Evolutionary conservation across 2,888 invertebrate species (phyloP), one percentile per base, ranked within the genome.

Genomic region (Capitulum mitella): DNA sequence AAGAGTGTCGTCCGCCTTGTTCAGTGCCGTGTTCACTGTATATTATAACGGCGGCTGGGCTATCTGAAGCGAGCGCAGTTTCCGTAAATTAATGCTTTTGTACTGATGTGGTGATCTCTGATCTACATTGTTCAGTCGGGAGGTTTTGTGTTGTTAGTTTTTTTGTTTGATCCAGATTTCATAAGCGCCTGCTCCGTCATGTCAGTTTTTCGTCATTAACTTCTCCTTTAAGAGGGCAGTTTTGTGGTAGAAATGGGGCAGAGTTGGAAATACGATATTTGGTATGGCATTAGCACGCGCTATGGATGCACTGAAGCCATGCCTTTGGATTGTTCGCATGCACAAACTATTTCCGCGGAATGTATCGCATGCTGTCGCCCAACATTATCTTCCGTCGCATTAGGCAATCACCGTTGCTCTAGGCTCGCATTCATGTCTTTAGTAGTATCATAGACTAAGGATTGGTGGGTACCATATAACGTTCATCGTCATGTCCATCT

Each of bases 111-210:
- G 51, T 22, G 64, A 64, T 34, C 64, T 64, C 64, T 34, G 14
- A 34, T 34, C 64, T 34, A 14, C 19, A 64, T 34, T 32, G 34
- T 64, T 34, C 64, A 34, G 16, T 19, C 12, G 3, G 64, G 64
- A n/a, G n/a, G n/a, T 58, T 51, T 29, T 34, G 64, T 64, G 32
- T 64, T 64, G 64, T 64, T 64, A 34, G 32, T 34, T 64, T 64
- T 29, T 29, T 64, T 34, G 64, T 43, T 43, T 5, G 43, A 64
- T 34, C 32, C 64, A 29, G 1, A 64, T 2, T 29, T 64, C 43
- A 43, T 43, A 12, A 43, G 43, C 43, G 12, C 43, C 5, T 43
- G 43, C 43, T 12, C 43, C 12, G 43, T 43, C 12, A 5, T 5
- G 43, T 5, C 5, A 12, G 12, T 43, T 43, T 43, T 12, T 43